phyloP scores from a whole-genome alignment of 2,797 vertebrate species.

The Perodicticus potto region DNA sequence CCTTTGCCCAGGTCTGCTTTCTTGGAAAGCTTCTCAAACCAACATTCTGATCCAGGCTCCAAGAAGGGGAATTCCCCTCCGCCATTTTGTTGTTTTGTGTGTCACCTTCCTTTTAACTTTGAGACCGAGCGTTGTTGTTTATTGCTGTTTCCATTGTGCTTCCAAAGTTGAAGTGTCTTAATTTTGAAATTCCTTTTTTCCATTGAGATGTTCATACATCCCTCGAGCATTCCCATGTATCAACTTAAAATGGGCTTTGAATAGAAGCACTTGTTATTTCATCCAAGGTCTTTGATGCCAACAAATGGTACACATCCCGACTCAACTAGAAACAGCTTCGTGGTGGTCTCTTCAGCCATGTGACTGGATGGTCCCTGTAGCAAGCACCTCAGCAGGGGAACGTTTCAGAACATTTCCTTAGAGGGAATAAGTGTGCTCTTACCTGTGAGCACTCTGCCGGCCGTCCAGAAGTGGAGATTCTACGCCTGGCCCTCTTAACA shows the following conservation, averaged over 20 bases:
- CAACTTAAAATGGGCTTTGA: not conserved
- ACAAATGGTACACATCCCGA: not conserved
- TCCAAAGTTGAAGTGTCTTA: not conserved
- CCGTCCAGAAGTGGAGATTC: not conserved
- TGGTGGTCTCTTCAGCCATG: not conserved
- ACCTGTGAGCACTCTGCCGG: not conserved
- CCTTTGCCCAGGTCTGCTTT: not conserved
- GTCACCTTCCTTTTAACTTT: slow-evolving; percentile 44
- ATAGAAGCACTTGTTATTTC: not conserved
- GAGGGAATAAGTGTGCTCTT: not conserved
- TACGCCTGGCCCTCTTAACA: not conserved
- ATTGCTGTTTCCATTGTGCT: not conserved
- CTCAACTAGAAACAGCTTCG: not conserved
- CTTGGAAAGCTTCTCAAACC: not conserved
- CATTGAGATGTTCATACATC: not conserved
- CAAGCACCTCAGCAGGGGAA: not conserved
- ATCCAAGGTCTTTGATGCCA: not conserved
- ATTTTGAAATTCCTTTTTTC: not conserved
- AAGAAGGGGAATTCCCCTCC: not conserved
- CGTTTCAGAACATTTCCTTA: not conserved
- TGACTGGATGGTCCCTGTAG: not conserved
- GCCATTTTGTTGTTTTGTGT: not conserved
- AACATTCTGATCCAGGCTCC: not conserved
- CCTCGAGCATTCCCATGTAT: not conserved
- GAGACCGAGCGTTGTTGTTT: not conserved